Evolutionary conservation across 1,140 invertebrate species (phyloP).

Genomic region (Atta texana): DNA sequence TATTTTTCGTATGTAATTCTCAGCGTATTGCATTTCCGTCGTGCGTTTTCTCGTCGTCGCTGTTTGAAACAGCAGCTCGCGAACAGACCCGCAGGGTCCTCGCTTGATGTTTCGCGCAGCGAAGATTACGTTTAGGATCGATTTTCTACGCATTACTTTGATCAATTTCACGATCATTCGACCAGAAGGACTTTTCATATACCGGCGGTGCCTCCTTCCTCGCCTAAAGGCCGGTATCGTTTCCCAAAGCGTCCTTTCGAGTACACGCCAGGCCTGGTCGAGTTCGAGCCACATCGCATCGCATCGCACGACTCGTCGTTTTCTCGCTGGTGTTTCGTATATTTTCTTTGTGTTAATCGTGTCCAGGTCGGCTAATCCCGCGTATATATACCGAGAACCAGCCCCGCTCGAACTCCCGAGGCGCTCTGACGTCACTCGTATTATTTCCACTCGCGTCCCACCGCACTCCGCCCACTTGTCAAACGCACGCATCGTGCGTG

Average conservation of each 20-base stretch:
- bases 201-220: not conserved
- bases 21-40: not conserved
- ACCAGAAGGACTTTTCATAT: constrained; percentile 38
- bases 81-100: not conserved
- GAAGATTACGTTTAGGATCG: constrained; percentile 44
- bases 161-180: constrained; percentile 41
- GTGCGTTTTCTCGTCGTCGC: not conserved
- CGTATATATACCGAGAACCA: not conserved
- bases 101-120: constrained; percentile 38
- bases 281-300: not conserved
- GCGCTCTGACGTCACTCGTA: constrained; percentile 65
- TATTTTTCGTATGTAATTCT: not conserved
- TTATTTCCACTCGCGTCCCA: constrained; percentile 48
- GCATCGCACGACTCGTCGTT: not conserved
- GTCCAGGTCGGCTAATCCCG: constrained; percentile 22
- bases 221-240: constrained; percentile 18
- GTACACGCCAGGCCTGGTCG: too few species aligned
- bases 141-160: constrained; percentile 42
- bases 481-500: constrained; percentile 40
- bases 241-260: constrained; percentile 19
- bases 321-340: constrained; percentile 48
- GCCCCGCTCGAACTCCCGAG: constrained; percentile 38
- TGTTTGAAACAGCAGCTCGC: constrained; percentile 11
- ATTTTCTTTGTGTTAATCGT: constrained; percentile 78
- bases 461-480: constrained; percentile 48